phyloP scores from a whole-genome alignment of 2,888 invertebrate species.

The Apamea epomidion region DNA sequence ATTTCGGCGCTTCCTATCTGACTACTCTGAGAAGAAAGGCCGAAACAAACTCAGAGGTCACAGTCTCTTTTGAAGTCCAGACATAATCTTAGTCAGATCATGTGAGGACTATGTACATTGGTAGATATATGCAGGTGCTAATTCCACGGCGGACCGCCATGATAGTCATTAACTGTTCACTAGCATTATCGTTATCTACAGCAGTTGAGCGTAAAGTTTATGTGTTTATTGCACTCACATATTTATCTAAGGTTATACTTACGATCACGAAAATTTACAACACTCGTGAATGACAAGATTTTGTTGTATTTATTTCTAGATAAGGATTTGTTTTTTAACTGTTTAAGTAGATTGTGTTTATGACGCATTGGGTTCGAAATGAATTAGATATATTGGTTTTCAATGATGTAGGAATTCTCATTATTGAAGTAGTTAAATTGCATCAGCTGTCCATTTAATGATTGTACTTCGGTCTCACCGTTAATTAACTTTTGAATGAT shows the following conservation, averaged over 20 bases:
- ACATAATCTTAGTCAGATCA: too few relatives aligned
- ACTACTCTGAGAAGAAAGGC: too few relatives aligned
- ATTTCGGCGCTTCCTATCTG: too few relatives aligned
- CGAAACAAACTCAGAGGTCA: too few relatives aligned
- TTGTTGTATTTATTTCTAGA: slow-evolving; percentile 37
- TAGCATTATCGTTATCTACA: slow-evolving; percentile 27
- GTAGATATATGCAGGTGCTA: background rate
- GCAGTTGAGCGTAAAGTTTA: slow-evolving; percentile 43
- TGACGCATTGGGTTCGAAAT: slow-evolving; percentile 24
- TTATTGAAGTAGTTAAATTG: background rate
- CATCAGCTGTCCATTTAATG: slow-evolving; percentile 8
- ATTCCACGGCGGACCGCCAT: slow-evolving; percentile 27
- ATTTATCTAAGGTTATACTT: slow-evolving; percentile 38
- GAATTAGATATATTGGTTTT: background rate
- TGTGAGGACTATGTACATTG: too few relatives aligned
- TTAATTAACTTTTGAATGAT: slow-evolving; percentile 5
- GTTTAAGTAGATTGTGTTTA: slow-evolving; percentile 5
- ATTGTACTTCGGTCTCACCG: background rate
- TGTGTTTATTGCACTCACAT: slow-evolving; percentile 50
- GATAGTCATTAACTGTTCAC: slow-evolving; percentile 36
- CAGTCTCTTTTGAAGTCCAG: too few relatives aligned
- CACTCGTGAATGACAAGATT: slow-evolving; percentile 27
- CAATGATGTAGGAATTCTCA: background rate
- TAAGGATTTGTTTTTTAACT: slow-evolving; percentile 35
- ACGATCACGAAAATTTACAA: slow-evolving; percentile 34